Evolutionary conservation across 2,113 vertebrate species (phyloP).

Genomic region (Cervus canadensis): DNA sequence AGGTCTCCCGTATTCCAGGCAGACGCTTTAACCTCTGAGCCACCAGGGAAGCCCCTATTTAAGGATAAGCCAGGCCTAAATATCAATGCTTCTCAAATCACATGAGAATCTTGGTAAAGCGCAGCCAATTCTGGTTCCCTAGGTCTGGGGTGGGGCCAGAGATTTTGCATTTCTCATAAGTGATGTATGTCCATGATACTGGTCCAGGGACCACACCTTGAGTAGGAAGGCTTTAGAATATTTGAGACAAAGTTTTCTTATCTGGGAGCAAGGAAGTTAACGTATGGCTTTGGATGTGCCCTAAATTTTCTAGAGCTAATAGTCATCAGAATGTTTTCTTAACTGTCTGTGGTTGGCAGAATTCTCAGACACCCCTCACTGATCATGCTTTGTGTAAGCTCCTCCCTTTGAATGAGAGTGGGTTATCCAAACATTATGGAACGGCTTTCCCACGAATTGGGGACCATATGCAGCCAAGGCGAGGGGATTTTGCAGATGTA

Average conservation of each 20-base stretch:
- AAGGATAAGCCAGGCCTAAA: not conserved
- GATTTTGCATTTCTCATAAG: not conserved
- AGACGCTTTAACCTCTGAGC: too few relatives aligned
- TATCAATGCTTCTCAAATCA: not conserved
- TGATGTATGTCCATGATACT: not conserved
- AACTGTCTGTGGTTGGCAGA: not conserved
- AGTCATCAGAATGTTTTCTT: not conserved
- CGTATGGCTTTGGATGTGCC: not conserved
- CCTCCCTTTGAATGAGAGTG: not conserved
- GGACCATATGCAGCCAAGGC: not conserved
- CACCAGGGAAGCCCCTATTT: too few relatives aligned
- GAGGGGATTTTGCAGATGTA: not conserved
- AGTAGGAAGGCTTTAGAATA: not conserved
- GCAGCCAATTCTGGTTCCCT: not conserved
- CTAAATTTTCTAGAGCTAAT: not conserved
- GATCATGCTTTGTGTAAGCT: not conserved
- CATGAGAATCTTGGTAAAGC: not conserved
- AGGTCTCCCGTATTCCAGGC: too few relatives aligned
- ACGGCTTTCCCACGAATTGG: too few relatives aligned
- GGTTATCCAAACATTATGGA: not conserved
- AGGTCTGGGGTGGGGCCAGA: not conserved
- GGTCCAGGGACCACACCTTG: not conserved
- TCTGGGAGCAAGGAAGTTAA: not conserved
- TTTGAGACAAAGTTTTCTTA: not conserved
- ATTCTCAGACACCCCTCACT: not conserved